Evolutionary conservation across 2,888 invertebrate genomes (phyloP), one percentile per base, ranked within the genome.

Genomic region (Lepetodrilus schrolli): DNA sequence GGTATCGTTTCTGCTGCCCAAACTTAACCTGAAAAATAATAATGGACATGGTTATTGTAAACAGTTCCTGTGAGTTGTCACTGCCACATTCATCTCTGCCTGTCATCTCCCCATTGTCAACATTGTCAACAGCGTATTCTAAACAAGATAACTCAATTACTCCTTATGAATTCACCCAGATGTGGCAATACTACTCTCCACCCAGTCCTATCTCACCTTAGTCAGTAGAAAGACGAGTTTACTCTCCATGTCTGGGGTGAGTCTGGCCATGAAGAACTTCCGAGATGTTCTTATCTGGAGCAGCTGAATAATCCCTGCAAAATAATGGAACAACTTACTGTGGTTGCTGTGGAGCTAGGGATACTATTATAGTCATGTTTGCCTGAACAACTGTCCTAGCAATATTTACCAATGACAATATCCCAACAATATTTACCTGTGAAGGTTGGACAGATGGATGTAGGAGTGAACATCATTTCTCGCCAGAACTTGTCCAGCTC

Each of bases 161-260:
- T n/a, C n/a, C n/a, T n/a, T n/a, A n/a, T n/a, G n/a, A n/a, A n/a
- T n/a, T n/a, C n/a, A n/a, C n/a, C n/a, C n/a, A n/a, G n/a, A n/a
- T n/a, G n/a, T n/a, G n/a, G n/a, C n/a, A n/a, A n/a, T n/a, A n/a
- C n/a, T n/a, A n/a, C n/a, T n/a, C n/a, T n/a, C n/a, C n/a, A n/a
- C n/a, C n/a, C n/a, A n/a, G n/a, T n/a, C n/a, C n/a, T n/a, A n/a
- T n/a, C n/a, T n/a, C n/a, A 88, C 89, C 78, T 90, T 88, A 7
- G 88, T 87, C 4, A 96, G 96, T 30, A 97, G 92, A 90, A 96
- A 97, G 13, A 94, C 94, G 70, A 97, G 92, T 92, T 97, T 97
- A 83, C 94, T 93, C 89, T 97, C 96, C 96, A 97, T 96, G 86
- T 96, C 96, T 4, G 96, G 96, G 7, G 96, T 96, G 30, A 97